Evolutionary conservation across 2,797 vertebrate species (phyloP), one percentile per base, ranked within the genome.

Genomic region (Malurus splendens): DNA sequence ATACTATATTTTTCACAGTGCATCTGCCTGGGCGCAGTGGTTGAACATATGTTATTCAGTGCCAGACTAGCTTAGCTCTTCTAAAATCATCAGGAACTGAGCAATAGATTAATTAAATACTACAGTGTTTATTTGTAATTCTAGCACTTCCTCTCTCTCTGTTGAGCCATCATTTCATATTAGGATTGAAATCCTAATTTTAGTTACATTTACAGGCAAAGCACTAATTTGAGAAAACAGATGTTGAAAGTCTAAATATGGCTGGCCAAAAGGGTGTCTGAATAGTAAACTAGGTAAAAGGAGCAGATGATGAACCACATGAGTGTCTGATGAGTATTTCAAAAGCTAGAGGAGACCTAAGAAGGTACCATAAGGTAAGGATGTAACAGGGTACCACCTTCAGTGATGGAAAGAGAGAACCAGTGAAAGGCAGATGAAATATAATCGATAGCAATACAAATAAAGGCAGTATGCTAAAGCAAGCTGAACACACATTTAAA

Each of bases 91-190:
- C 73, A 81, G 39, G 44, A 70, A 61, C 28, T 77, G 57, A 90
- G 61, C 57, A 77, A 52, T 32, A 65, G 61, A 90, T 45, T 68
- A 88, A 85, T 71, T 84, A 74, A 87, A 51, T 50, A 60, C 33
- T 67, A 23, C 28, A 25, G 33, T 82, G 50, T 83, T 85, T 78
- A 87, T 88, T 77, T 86, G 74, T 87, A 86, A 72, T 51, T 94
- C 60, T 42, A 66, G 27, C 36, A 73, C 82, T 95, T 94, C 87
- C 75, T 94, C 57, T 86, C 54, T 82, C 83, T 45, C 82, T 92
- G 74, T 92, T 93, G 73, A 91, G 65, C 71, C 67, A 89, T 95
- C 92, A 90, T 79, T 90, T 90, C 84, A 66, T 84, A 78, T 76
- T 73, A 84, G 74, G 45, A 82, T 51, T 60, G 28, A 87, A 92